Percentiles rank a stretch among this genome's conserved stretches.
Evolutionary conservation across 2,113 vertebrate genomes (phyloP).

Genomic region (Falco punctatus): DNA sequence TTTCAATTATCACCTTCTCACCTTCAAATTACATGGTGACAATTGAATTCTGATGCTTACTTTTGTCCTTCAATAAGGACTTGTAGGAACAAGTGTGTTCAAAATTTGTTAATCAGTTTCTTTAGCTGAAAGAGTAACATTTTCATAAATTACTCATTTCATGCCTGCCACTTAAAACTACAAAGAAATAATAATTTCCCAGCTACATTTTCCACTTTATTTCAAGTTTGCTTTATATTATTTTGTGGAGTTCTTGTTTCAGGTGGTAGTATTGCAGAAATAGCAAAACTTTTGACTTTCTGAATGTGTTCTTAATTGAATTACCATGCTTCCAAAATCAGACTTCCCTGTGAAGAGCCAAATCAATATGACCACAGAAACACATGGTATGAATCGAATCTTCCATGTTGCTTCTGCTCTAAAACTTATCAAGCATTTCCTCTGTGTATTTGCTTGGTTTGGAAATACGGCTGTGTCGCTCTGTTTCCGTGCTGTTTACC

Average conservation of each 20-base stretch:
- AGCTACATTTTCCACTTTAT: not conserved
- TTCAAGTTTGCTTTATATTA: not conserved
- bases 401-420: constrained; percentile 10
- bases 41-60: not conserved
- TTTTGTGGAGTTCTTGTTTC: constrained; percentile 39
- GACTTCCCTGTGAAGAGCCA: constrained; percentile 28
- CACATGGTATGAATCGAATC: not conserved
- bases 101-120: not conserved
- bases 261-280: constrained; percentile 38
- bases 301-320: constrained; percentile 14
- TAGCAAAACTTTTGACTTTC: constrained; percentile 36
- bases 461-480: not conserved
- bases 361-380: constrained; percentile 25
- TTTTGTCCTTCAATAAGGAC: not conserved
- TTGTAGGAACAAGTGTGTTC: not conserved
- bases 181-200: not conserved
- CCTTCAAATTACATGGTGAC: accelerated
- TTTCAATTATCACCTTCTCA: not conserved
- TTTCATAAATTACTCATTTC: not conserved
- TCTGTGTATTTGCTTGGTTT: constrained; percentile 2
- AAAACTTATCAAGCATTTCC: not conserved
- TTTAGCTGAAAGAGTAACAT: not conserved
- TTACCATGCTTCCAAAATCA: constrained; percentile 27
- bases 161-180: not conserved
- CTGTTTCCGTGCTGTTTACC: not conserved